Evolutionary conservation across 2,888 invertebrate genomes (phyloP), one percentile per base, ranked within the genome.

Genomic region (Drosophila barbarae): DNA sequence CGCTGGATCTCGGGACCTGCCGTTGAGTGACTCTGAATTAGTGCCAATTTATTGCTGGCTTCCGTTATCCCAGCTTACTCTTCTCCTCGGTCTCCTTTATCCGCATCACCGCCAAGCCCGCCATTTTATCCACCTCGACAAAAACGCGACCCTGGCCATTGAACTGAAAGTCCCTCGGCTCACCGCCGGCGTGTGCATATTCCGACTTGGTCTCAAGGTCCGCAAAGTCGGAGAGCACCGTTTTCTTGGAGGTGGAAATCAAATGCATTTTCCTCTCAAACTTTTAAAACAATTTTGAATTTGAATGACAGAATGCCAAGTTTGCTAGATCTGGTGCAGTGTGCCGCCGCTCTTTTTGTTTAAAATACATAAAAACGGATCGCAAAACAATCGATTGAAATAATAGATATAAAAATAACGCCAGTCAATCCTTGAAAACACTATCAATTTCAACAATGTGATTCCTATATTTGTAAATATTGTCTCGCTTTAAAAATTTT

Each of bases 161-260:
- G 41, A 89, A 87, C 56, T 89, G 87, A 73, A 89, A 89, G 46
- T 89, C 89, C 5, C 84, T 84, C 5, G 76, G 61, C 51, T 87
- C 88, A 13, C 85, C 87, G 65, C 86, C 86, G 1, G 73, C 65
- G 64, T 88, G 88, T 28, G 72, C 73, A 72, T 87, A 88, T 6
- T 58, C 72, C 9, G 75, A 88, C 51, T 86, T 88, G 1, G 87
- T 87, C 64, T 87, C 84, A 12, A 89, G 72, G 61, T 87, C 77
- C 3, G 80, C 84, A 63, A 88, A 89, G 36, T 85, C 84, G 3
- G 87, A 85, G 6, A 89, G 71, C 15, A 89, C 73, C 0, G 88
- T 89, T 10, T 79, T 82, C 30, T 87, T 87, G 0, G 87, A 87
- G 3, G 88, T 86, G 21, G 89, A 89, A 52, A 89, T 69, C 56